Conservation (phyloP, 2,113 vertebrate species). For the Drymodes brunneopygia region DNA sequence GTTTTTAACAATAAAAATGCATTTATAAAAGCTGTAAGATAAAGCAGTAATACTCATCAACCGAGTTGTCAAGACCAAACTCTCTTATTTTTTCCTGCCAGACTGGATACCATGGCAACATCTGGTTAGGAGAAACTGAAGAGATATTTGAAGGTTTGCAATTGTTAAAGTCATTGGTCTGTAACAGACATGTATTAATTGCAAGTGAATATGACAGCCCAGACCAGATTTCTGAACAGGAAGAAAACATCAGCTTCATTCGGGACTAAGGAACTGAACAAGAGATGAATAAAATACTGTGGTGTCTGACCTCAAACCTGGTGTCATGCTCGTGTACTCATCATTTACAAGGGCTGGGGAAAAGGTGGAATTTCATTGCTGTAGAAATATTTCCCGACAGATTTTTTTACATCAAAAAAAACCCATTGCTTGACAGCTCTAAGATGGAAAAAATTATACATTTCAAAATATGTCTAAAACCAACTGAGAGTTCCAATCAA, state of each 20-base stretch:
- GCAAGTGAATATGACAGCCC: conserved; percentile 71
- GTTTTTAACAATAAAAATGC: not conserved
- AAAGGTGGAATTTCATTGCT: conserved; percentile 54
- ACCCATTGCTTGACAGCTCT: conserved; percentile 32
- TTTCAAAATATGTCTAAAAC: conserved; percentile 56
- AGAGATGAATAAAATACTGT: conserved; percentile 62
- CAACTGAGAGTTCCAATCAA: conserved; percentile 64
- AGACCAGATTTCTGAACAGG: conserved; percentile 31
- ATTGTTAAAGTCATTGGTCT: conserved; percentile 65
- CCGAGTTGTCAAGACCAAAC: conserved; percentile 41
- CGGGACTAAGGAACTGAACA: conserved; percentile 40
- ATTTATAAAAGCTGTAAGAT: not conserved
- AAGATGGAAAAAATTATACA: conserved; percentile 59
- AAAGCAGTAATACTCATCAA: conserved; percentile 40
- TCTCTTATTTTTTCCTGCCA: conserved; percentile 30
- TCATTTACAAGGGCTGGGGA: conserved; percentile 53
- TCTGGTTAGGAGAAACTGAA: conserved; percentile 65
- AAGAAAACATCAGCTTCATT: conserved; percentile 56
- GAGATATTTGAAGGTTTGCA: conserved; percentile 65
- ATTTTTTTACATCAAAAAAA: conserved; percentile 22
- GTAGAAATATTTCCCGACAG: conserved; percentile 52
- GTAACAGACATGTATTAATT: conserved; percentile 76
- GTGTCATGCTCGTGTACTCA: conserved; percentile 61
- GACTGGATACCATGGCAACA: conserved; percentile 70
- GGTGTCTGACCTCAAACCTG: conserved; percentile 66